Evolutionary conservation across 2,888 invertebrate species (phyloP).

Genomic region (Drosophila austrosaltans): DNA sequence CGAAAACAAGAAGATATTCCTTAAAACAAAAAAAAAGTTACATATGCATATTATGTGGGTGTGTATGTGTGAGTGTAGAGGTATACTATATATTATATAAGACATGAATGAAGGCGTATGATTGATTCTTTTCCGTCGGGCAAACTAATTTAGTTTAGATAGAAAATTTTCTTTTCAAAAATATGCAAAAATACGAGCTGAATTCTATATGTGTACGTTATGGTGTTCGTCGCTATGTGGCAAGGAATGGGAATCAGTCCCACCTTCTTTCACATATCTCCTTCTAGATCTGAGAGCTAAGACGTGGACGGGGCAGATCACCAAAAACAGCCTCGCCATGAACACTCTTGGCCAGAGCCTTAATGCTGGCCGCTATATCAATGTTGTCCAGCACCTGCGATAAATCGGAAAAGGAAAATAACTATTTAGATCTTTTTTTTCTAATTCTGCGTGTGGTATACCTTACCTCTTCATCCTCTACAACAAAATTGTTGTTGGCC

Average conservation of each 20-base stretch:
- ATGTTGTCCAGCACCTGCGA: slow-evolving; percentile 85
- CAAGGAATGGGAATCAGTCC: background rate
- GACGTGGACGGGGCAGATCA: slow-evolving; percentile 93
- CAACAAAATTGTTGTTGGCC: slow-evolving; percentile 41
- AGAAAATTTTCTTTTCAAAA: slow-evolving; percentile 52
- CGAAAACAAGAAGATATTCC: slow-evolving; percentile 47
- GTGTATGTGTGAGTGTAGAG: background rate
- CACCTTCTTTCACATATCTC: background rate
- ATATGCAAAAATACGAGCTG: slow-evolving; percentile 50
- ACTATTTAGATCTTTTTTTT: background rate
- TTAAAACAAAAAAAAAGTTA: slow-evolving; percentile 45
- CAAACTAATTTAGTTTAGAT: slow-evolving; percentile 75
- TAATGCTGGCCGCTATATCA: slow-evolving; percentile 95
- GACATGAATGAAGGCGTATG: slow-evolving; percentile 19
- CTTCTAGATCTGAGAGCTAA: slow-evolving; percentile 91
- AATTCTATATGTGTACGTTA: slow-evolving; percentile 57
- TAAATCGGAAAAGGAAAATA: background rate
- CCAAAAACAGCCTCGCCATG: slow-evolving; percentile 94
- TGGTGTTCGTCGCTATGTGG: slow-evolving; percentile 39
- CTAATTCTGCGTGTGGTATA: no score
- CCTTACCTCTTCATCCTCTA: slow-evolving; percentile 76
- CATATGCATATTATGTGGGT: slow-evolving; percentile 45
- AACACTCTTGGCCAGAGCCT: slow-evolving; percentile 95
- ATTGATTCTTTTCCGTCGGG: slow-evolving; percentile 48
- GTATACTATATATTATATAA: background rate